Evolutionary conservation across 2,113 vertebrate species (phyloP), one percentile per base, ranked within the genome.

Genomic region (Embiotoca jacksoni): DNA sequence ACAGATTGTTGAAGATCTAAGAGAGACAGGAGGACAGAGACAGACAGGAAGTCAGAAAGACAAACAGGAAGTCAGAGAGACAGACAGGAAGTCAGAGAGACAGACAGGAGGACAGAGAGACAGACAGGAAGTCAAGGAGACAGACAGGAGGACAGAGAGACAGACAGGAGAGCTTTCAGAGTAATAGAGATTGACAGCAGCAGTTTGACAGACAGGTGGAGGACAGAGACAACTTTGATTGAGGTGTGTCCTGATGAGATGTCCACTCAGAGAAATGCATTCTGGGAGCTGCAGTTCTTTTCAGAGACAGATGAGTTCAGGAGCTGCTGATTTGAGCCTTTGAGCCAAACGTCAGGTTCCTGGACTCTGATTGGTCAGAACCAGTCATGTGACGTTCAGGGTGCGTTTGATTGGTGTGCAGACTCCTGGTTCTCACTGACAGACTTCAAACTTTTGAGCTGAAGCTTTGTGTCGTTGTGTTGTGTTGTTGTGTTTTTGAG

Each of bases 251-350:
- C 23, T 23, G 23, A 23, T 23, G 39, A 41, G 35, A 54, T 30
- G 49, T 36, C 23, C 33, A 35, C 23, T 7, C 30, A 56, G 41
- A 61, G 3, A 15, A 67, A 41, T 76, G 80, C 60, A 65, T 81
- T 39, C 31, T 75, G 72, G 72, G 65, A 75, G 4, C 2, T 59
- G 59, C 0, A 71, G 63, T 68, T 23, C 36, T 39, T 3, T 57
- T 13, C 7, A 7, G 39, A 10, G 39, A 41, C 37, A 3, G 37
- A 39, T 37, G 37, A 37, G 23, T 23, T 23, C 23, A 37, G 6
- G 3, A 41, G 39, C 6, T 41, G 39, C 39, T 41, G 39, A 8
- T 41, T 32, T 6, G 61, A 13, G 30, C 5, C 61, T 1, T 1
- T 49, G 30, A 49, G 31, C 61, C 11, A 14, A 30, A 14, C 11